A percentile compares a stretch with the other conserved stretches of the same genome.
Evolutionary conservation across 2,888 invertebrate genomes (phyloP).

Genomic region (Drosophila mercatorum): DNA sequence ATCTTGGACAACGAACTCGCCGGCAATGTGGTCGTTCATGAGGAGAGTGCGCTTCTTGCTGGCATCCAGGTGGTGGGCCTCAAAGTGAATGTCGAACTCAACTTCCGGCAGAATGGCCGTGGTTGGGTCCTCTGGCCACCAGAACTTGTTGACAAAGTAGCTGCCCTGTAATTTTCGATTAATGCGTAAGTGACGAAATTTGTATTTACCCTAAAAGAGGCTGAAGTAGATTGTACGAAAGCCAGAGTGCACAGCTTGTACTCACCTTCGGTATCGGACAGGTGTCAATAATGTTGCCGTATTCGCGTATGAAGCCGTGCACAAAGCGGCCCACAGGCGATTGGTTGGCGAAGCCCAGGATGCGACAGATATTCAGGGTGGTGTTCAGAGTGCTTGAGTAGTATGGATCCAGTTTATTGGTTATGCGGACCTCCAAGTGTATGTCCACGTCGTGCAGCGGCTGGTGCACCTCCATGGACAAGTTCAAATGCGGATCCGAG

Average conservation of each 20-base stretch:
- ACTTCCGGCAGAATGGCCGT: slow-evolving; percentile 76
- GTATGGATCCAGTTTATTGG: slow-evolving; percentile 71
- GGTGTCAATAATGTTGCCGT: slow-evolving; percentile 73
- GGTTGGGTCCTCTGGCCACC: slow-evolving; percentile 83
- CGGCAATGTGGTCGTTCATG: slow-evolving; percentile 73
- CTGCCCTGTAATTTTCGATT: slow-evolving; percentile 78
- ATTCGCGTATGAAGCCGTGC: slow-evolving; percentile 71
- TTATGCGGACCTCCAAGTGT: slow-evolving; percentile 66
- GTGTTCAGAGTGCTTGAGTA: slow-evolving; percentile 73
- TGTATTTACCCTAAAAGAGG: slow-evolving; percentile 56
- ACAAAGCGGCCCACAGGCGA: slow-evolving; percentile 80
- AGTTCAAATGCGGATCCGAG: slow-evolving; percentile 81
- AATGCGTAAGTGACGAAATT: slow-evolving; percentile 53
- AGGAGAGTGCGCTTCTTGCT: slow-evolving; percentile 71
- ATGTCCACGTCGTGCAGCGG: slow-evolving; percentile 74
- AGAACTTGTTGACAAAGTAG: slow-evolving; percentile 79
- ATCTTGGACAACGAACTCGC: slow-evolving; percentile 75
- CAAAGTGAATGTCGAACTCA: slow-evolving; percentile 71
- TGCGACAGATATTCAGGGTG: slow-evolving; percentile 78
- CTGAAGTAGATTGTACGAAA: slow-evolving; percentile 3
- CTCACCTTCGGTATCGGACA: slow-evolving; percentile 82
- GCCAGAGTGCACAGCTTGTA: neutral
- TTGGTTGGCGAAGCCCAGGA: slow-evolving; percentile 67
- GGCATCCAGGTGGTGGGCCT: slow-evolving; percentile 71
- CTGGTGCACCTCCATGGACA: slow-evolving; percentile 77